A percentile compares a stretch with the other conserved stretches of the same genome.
phyloP scores from a whole-genome alignment of 2,888 invertebrate species.

The Trissolcus japonicus region DNA sequence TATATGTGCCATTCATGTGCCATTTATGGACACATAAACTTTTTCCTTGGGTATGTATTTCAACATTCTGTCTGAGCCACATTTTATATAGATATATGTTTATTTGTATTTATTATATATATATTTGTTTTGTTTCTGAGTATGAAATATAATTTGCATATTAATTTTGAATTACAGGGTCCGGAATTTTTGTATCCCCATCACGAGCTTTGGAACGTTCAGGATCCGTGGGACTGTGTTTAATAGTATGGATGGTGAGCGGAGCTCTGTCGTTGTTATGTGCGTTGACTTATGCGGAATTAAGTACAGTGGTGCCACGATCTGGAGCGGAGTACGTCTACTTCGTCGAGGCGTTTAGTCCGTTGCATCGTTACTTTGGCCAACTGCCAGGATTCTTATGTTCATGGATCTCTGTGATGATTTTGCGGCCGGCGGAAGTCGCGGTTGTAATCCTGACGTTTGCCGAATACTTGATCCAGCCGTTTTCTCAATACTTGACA shows the following conservation, averaged over 20 bases:
- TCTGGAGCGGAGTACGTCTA: conserved; percentile 91
- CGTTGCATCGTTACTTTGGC: conserved; percentile 83
- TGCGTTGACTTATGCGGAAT: conserved; percentile 87
- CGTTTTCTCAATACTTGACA: conserved; percentile 78
- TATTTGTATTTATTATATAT: too few relatives aligned
- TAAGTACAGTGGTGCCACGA: conserved; percentile 86
- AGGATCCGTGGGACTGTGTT: conserved; percentile 87
- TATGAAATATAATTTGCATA: too few relatives aligned
- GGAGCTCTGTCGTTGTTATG: conserved; percentile 88
- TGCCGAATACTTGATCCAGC: conserved; percentile 85
- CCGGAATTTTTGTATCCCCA: conserved; percentile 92
- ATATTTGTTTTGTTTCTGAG: too few relatives aligned
- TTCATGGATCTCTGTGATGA: conserved; percentile 86
- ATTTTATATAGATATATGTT: too few relatives aligned
- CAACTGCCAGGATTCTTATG: conserved; percentile 85
- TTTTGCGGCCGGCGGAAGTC: conserved; percentile 86
- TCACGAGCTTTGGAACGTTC: conserved; percentile 85
- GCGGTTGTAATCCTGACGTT: conserved; percentile 87
- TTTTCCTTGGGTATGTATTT: too few relatives aligned
- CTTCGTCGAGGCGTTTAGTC: conserved; percentile 84
- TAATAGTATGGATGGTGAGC: conserved; percentile 87
- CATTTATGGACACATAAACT: too few relatives aligned
- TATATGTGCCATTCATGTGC: too few relatives aligned
- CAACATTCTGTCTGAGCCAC: too few relatives aligned
- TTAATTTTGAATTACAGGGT: conserved; percentile 78